Evolutionary conservation across 1,140 invertebrate genomes (phyloP).

Genomic region (Pseudomyrmex pallidus): DNA sequence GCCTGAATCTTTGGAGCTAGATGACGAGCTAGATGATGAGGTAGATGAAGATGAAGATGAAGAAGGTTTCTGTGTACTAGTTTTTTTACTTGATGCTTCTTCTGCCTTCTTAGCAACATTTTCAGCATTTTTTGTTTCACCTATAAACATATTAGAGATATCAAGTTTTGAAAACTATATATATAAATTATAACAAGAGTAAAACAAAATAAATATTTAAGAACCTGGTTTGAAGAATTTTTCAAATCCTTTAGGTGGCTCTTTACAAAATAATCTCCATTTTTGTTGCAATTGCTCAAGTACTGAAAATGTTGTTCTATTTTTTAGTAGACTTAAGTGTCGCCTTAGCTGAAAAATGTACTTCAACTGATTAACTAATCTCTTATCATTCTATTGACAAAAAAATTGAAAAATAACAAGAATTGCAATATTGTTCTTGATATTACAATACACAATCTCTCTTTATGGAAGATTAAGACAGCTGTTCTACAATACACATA

Average conservation of each 20-base stretch:
- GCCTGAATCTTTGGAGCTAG: slow-evolving; percentile 20
- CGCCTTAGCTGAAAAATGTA: slow-evolving; percentile 73
- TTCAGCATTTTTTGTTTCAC: slow-evolving; percentile 66
- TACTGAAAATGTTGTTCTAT: slow-evolving; percentile 70
- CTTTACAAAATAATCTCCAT: slow-evolving; percentile 88
- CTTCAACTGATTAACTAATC: not conserved
- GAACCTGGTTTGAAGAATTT: slow-evolving; percentile 92
- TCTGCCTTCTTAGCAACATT: slow-evolving; percentile 84
- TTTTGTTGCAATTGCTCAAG: slow-evolving; percentile 85
- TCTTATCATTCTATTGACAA: not conserved
- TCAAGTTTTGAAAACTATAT: not conserved
- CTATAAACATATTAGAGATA: slow-evolving; percentile 26
- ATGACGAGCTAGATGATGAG: slow-evolving; percentile 48
- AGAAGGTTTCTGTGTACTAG: slow-evolving; percentile 73
- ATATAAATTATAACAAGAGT: not conserved
- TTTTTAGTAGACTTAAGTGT: slow-evolving; percentile 76
- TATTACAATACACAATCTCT: too few relatives aligned
- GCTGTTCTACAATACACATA: too few relatives aligned
- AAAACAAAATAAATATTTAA: slow-evolving; percentile 32
- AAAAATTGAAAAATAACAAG: not conserved
- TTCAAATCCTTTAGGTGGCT: slow-evolving; percentile 96
- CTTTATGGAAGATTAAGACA: too few relatives aligned
- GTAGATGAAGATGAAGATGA: slow-evolving; percentile 75
- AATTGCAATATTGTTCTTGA: not conserved
- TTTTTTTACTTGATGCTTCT: slow-evolving; percentile 76